These are phyloP conservation scores for Rugalucina vietnamica DNA, from an alignment of 2,888 invertebrate species.

Conservation along the genomic window DNA sequence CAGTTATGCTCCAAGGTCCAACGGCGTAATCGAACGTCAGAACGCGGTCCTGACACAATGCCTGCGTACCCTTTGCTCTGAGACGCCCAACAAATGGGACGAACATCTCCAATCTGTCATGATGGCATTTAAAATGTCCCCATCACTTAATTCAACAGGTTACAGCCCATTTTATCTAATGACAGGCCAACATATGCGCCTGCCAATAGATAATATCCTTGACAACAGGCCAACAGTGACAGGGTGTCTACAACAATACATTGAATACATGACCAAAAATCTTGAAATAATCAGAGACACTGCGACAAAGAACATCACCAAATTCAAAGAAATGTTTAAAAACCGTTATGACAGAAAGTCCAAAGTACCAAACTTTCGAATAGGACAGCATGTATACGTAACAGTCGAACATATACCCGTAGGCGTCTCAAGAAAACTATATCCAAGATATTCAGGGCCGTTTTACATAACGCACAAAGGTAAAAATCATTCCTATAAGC, in stretches of 20 bases:
- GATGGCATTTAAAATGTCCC: constrained; percentile 30
- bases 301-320: constrained; percentile 2
- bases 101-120: constrained; percentile 8
- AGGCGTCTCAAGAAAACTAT: constrained; percentile 31
- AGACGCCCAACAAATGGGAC: constrained; percentile 9
- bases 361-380: constrained; percentile 18
- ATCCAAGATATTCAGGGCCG: constrained; percentile 28
- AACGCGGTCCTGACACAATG: constrained; percentile 3
- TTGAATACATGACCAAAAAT: background rate
- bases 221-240: background rate
- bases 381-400: constrained; percentile 25
- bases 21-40: background rate
- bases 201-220: constrained; percentile 16
- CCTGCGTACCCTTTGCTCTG: background rate
- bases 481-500: constrained; percentile 26
- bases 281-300: background rate
- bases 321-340: constrained; percentile 17
- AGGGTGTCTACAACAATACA: background rate
- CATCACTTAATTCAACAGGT: constrained; percentile 9
- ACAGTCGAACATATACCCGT: background rate
- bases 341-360: constrained; percentile 22
- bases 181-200: constrained; percentile 17
- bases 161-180: constrained; percentile 28
- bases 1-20: background rate
- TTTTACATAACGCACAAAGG: constrained; percentile 24